Conservation (phyloP, 2,797 vertebrate species). For the Phyllotis vaccarum region DNA sequence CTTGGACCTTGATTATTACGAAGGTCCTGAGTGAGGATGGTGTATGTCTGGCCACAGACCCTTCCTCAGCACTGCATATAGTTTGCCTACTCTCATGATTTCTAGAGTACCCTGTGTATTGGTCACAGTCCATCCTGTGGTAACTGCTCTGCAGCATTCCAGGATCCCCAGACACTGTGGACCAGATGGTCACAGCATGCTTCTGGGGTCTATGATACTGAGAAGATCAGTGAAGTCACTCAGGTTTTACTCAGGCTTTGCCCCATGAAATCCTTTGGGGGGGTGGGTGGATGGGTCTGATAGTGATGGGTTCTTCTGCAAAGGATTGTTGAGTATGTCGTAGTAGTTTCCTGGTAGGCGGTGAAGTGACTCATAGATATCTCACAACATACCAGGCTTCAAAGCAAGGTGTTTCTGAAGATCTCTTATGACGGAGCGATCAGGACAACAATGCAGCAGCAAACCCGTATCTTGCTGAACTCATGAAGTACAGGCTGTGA, state of each 20-base stretch:
- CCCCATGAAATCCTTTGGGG: background rate
- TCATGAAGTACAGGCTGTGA: background rate
- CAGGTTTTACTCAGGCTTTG: background rate
- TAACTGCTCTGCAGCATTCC: background rate
- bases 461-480: background rate
- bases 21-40: background rate
- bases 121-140: background rate
- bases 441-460: background rate
- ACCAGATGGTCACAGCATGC: background rate
- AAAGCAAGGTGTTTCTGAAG: background rate
- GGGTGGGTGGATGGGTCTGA: background rate
- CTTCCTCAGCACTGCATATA: background rate
- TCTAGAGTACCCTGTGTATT: background rate
- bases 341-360: background rate
- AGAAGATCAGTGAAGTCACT: background rate
- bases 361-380: background rate
- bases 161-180: background rate
- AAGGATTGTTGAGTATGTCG: background rate
- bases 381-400: background rate
- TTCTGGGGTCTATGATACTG: background rate
- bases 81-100: background rate
- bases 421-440: background rate
- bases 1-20: background rate
- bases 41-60: background rate
- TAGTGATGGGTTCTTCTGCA: background rate